These are phyloP conservation scores for Homarus americanus DNA, from an alignment of 1,140 invertebrate species.

Conservation along the genomic window DNA sequence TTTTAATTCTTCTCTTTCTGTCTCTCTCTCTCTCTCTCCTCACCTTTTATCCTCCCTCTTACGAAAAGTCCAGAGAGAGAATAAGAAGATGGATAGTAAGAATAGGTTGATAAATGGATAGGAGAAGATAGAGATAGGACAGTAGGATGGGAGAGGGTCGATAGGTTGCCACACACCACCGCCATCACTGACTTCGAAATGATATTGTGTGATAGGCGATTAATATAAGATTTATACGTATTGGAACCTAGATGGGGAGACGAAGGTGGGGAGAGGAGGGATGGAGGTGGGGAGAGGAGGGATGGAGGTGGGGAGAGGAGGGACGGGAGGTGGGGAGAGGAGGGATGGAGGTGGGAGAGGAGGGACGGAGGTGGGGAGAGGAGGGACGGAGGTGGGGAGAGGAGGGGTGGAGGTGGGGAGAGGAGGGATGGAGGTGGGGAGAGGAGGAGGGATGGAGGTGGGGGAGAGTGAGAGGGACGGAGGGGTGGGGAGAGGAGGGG, in stretches of 20 bases:
- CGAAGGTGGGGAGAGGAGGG: neutral
- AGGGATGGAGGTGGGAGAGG: neutral
- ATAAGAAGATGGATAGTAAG: neutral
- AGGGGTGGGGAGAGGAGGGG: neutral
- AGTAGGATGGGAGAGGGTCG: neutral
- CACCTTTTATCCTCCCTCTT: neutral
- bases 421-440: neutral
- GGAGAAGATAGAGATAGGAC: neutral
- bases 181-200: constrained; percentile 66
- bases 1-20: neutral
- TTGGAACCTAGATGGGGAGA: constrained; percentile 63
- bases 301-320: neutral
- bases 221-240: constrained; percentile 73
- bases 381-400: neutral
- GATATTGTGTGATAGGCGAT: constrained; percentile 72
- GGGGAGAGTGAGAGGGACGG: neutral
- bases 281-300: neutral
- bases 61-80: neutral
- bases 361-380: neutral
- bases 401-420: neutral
- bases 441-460: too few relatives aligned
- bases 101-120: neutral
- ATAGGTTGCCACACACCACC: neutral
- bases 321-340: neutral
- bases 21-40: neutral